phyloP scores from a whole-genome alignment of 2,888 invertebrate genomes.

The Drosophila barbarae region DNA sequence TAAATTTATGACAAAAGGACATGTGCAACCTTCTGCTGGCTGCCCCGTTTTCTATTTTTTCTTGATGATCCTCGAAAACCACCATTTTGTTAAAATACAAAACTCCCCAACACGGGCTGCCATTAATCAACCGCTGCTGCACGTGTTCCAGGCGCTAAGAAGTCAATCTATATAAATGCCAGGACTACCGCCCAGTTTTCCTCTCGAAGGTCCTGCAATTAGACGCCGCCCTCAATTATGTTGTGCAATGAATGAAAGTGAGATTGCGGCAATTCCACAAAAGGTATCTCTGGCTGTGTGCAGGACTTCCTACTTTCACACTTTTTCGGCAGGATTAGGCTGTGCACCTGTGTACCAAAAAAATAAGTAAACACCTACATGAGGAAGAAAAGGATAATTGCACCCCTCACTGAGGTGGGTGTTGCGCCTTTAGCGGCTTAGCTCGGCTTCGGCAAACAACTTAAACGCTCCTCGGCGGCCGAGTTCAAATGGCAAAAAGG shows the following conservation, averaged over 20 bases:
- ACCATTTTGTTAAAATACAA: constrained; percentile 52
- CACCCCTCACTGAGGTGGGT: constrained; percentile 53
- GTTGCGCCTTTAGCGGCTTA: constrained; percentile 74
- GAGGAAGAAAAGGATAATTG: constrained; percentile 49
- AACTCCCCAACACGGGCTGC: background rate
- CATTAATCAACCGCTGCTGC: constrained; percentile 62
- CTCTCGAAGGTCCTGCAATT: constrained; percentile 46
- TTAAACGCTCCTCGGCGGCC: constrained; percentile 50
- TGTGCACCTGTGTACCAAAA: constrained; percentile 55
- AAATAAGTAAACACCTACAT: background rate
- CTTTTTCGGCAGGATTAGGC: constrained; percentile 28
- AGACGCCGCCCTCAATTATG: constrained; percentile 61
- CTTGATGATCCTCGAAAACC: constrained; percentile 30
- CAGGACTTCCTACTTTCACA: constrained; percentile 56
- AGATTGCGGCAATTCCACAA: constrained; percentile 48
- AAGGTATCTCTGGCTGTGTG: constrained; percentile 7
- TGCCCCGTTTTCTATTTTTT: constrained; percentile 24
- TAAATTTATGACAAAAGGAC: constrained; percentile 67
- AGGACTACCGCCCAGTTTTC: constrained; percentile 10
- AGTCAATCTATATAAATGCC: constrained; percentile 64
- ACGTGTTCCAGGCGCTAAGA: constrained; percentile 71
- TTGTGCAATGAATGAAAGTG: constrained; percentile 75
- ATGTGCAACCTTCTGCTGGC: constrained; percentile 57
- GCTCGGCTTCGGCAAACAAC: constrained; percentile 40
- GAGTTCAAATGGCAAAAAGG: constrained; percentile 38